phyloP scores from a whole-genome alignment of 2,113 vertebrate genomes.

The Ginglymostoma cirratum region DNA sequence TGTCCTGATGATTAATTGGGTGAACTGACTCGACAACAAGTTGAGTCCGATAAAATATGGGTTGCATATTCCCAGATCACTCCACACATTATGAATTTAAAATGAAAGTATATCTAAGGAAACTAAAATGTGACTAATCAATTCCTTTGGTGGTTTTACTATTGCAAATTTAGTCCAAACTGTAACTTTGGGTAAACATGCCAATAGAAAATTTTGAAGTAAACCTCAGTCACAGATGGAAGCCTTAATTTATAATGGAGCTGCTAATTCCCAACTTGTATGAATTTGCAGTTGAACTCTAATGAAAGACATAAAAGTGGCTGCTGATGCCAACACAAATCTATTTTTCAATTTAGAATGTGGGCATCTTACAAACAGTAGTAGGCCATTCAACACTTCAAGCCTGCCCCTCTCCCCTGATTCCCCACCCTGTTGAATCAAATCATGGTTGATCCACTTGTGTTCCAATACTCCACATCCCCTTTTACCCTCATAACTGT shows the following conservation, averaged over 20 bases:
- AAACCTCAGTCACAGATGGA: neutral
- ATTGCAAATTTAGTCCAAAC: neutral
- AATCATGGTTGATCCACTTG: no score
- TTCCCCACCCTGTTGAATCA: no score
- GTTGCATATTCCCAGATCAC: slow-evolving; percentile 20
- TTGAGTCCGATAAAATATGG: slow-evolving; percentile 28
- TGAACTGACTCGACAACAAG: slow-evolving; percentile 3
- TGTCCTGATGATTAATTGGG: slow-evolving; percentile 35
- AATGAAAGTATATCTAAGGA: neutral
- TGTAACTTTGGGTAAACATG: neutral
- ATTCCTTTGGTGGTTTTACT: neutral
- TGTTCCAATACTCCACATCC: no score
- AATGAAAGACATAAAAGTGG: neutral
- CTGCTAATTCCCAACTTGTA: neutral
- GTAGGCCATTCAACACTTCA: no score
- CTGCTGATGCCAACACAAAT: neutral
- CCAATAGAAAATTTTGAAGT: neutral
- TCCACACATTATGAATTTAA: slow-evolving; percentile 7
- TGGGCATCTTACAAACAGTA: no score
- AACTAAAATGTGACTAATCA: neutral
- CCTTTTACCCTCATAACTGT: no score
- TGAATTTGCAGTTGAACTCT: neutral
- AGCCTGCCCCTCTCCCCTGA: no score
- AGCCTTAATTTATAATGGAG: neutral
- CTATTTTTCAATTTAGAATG: neutral